Conservation (phyloP, 2,888 invertebrate genomes). For the Electrophaes corylata region DNA sequence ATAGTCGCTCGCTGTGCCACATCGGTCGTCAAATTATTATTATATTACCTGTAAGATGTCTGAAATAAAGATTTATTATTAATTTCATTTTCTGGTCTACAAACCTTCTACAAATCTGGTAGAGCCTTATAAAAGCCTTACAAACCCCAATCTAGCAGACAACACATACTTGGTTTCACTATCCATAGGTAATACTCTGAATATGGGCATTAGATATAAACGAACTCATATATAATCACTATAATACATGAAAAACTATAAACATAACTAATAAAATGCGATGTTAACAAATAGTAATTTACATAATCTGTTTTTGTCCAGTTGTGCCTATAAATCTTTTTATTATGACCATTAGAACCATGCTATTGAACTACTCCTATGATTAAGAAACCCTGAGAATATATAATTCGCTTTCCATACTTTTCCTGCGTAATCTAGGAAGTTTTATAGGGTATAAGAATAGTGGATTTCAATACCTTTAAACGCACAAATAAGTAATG, state of each 20-base stretch:
- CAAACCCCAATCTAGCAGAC: too few species aligned
- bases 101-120: too few species aligned
- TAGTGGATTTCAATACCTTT: background rate
- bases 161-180: background rate
- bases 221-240: constrained; percentile 3
- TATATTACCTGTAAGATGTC: too few species aligned
- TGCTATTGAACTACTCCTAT: background rate
- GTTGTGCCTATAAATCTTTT: constrained; percentile 1
- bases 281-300: constrained; percentile 9
- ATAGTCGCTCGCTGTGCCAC: too few species aligned
- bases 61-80: too few species aligned
- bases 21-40: too few species aligned
- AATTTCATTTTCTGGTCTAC: too few species aligned
- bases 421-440: background rate
- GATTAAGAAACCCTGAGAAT: background rate
- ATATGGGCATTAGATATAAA: background rate
- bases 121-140: too few species aligned
- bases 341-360: constrained; percentile 5
- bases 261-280: constrained; percentile 9
- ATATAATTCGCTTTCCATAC: background rate
- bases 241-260: constrained; percentile 7
- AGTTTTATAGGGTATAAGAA: background rate
- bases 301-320: constrained; percentile 1
- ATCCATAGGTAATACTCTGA: background rate
- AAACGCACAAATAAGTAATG: too few species aligned